Percentiles rank a stretch among this genome's conserved stretches.
Evolutionary conservation across 2,888 invertebrate species (phyloP).

Genomic region (Polyploca ridens): DNA sequence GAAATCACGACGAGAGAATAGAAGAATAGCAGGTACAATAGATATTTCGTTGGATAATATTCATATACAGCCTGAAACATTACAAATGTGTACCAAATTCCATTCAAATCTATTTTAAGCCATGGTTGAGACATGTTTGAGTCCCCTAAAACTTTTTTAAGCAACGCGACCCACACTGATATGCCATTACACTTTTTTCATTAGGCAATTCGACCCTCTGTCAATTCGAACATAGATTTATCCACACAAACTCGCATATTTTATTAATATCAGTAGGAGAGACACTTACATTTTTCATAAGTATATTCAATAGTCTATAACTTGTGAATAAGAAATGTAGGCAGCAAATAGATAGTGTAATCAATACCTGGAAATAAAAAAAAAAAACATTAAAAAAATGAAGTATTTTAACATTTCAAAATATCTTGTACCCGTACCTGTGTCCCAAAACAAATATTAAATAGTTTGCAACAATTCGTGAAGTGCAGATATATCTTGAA

Average conservation of each 20-base stretch:
- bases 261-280: no score
- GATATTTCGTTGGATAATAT: background rate
- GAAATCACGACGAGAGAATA: background rate
- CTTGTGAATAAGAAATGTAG: background rate
- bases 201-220: no score
- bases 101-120: no score
- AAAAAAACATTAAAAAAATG: background rate
- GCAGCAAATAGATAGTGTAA: background rate
- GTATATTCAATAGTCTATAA: background rate
- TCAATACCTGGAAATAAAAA: background rate
- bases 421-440: background rate
- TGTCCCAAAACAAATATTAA: conserved; percentile 2
- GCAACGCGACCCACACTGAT: no score
- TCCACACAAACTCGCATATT: no score
- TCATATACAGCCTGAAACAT: background rate
- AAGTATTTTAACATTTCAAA: background rate
- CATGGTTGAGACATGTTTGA: no score
- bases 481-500: conserved; percentile 1
- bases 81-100: no score
- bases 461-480: background rate
- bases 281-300: background rate
- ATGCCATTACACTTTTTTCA: no score
- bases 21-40: background rate
- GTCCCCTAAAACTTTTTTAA: no score
- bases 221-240: no score